Conservation (phyloP, 2,888 invertebrate species). For the Helicoverpa assulta region DNA sequence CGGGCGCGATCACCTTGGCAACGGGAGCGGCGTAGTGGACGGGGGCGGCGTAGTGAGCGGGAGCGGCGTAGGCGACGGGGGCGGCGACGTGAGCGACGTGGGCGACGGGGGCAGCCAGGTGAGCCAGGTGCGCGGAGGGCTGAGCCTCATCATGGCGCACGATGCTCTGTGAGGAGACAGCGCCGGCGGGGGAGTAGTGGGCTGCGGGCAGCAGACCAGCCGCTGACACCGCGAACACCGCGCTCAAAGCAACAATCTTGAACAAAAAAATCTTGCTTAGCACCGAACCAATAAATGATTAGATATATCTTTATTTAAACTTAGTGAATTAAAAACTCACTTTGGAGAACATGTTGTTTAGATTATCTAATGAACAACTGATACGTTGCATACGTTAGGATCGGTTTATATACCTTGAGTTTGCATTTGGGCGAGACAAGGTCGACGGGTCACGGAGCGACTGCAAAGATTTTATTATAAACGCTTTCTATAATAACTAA, state of each 20-base stretch:
- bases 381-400: conserved; percentile 68
- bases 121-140: conserved; percentile 60
- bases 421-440: conserved; percentile 78
- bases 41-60: conserved; percentile 70
- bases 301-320: not conserved
- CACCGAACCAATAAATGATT: not conserved
- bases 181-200: conserved; percentile 82
- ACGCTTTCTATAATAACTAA: conserved; percentile 21
- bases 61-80: conserved; percentile 57
- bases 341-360: conserved; percentile 82
- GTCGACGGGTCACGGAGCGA: conserved; percentile 79
- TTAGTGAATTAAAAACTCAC: conserved; percentile 69
- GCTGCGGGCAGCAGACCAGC: conserved; percentile 80
- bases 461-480: conserved; percentile 38
- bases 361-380: conserved; percentile 73
- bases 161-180: conserved; percentile 81
- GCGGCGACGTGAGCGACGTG: conserved; percentile 68
- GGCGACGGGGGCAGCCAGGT: conserved; percentile 64
- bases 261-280: conserved; percentile 37
- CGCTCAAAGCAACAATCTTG: conserved; percentile 76
- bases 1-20: conserved; percentile 68
- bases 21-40: conserved; percentile 72
- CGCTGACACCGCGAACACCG: conserved; percentile 79
- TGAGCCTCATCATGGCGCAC: conserved; percentile 78
- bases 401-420: conserved; percentile 77